Base-by-base conservation (phyloP, 2,113 vertebrate genomes). In the Cairina moschata region DNA sequence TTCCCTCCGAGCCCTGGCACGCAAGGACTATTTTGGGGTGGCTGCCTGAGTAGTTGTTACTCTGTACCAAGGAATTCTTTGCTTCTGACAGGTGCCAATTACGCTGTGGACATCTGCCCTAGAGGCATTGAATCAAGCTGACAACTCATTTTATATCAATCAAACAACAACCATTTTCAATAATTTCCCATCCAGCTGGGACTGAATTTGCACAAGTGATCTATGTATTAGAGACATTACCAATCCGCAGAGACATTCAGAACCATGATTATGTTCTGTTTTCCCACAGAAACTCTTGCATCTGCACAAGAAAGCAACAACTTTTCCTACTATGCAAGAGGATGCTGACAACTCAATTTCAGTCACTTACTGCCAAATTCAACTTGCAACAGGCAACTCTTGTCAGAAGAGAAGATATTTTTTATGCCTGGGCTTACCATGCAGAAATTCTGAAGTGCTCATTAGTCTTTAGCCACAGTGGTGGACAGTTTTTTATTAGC, bases 61-160 rank as follows among this genome's bases (percentile, higher is more conserved):
- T 88, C 72, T 72, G 52, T 86, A 96, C 90, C 92, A 96, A 90
- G 79, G 91, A 95, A 96, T 96, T 83, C 83, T 94, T 88, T 81
- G 65, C 52, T 93, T 94, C 76, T 94, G 95, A 90, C 92, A 96
- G 88, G 95, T 96, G 95, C 92, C 95, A 96, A 90, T 96, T 95
- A 97, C 65, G 32, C 60, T 86, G 29, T 65, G 94, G 95, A 96
- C 93, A 92, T 96, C 95, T 96, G 95, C 96, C 92, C 93, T 86
- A 55, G 67, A 96, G 94, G 74, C 91, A 95, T 85, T 94, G 91
- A 95, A 93, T 93, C 91, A 94, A 94, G 90, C 83, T 95, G 93
- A 96, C 95, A 94, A 95, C 92, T 96, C 93, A 96, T 96, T 96
- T 96, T 95, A 68, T 94, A 95, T 93, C 95, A 91, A 76, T 96